Percentiles rank a stretch among this genome's conserved stretches.
These are phyloP conservation scores for Neotoxoptera formosana DNA, from an alignment of 1,140 invertebrate genomes.

Conservation along the genomic window DNA sequence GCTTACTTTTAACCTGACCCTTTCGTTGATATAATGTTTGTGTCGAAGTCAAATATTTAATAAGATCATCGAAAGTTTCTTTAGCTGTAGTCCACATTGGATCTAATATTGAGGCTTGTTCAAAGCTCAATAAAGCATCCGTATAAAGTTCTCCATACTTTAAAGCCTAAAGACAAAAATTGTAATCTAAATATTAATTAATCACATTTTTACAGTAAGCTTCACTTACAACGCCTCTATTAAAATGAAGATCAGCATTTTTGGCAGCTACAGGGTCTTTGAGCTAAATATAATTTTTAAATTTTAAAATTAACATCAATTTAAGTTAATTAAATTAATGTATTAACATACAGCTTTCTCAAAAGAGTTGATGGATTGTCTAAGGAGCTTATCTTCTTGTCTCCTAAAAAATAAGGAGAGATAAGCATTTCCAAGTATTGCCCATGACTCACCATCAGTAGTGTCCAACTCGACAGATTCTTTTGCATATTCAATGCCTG, in stretches of 20 bases:
- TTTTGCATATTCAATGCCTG: slow-evolving; percentile 80
- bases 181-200: neutral
- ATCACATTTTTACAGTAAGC: neutral
- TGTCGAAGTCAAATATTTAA: slow-evolving; percentile 74
- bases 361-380: slow-evolving; percentile 82
- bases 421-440: slow-evolving; percentile 85
- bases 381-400: slow-evolving; percentile 77
- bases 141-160: slow-evolving; percentile 84
- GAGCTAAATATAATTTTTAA: slow-evolving; percentile 36
- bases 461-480: slow-evolving; percentile 83
- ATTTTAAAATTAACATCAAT: slow-evolving; percentile 9
- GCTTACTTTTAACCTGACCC: slow-evolving; percentile 79
- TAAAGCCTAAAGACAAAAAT: slow-evolving; percentile 58
- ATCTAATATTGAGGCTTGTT: slow-evolving; percentile 73
- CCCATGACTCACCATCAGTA: slow-evolving; percentile 85
- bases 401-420: slow-evolving; percentile 81
- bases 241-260: slow-evolving; percentile 85
- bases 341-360: slow-evolving; percentile 74
- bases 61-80: slow-evolving; percentile 70
- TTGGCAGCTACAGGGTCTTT: slow-evolving; percentile 73
- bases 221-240: slow-evolving; percentile 79
- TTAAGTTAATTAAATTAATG: neutral
- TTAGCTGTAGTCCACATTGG: slow-evolving; percentile 77
- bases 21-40: slow-evolving; percentile 71
- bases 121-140: slow-evolving; percentile 74